Percentiles rank a stretch among this genome's conserved stretches.
phyloP scores from a whole-genome alignment of 30 jellyfish, hydroid and myxozoan species.

The Hydractinia symbiolongicarpus region DNA sequence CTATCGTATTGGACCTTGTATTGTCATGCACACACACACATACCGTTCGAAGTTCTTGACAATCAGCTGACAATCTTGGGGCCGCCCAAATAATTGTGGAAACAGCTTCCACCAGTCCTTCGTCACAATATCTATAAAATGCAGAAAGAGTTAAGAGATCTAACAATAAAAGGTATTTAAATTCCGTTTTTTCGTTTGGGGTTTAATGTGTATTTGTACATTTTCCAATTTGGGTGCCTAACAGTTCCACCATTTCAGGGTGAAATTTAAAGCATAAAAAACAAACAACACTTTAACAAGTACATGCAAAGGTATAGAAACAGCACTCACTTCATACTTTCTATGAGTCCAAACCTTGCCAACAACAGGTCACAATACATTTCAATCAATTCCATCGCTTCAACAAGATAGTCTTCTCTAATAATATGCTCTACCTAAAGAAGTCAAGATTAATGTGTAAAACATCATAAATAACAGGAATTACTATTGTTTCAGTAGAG shows the following conservation, averaged over 20 bases:
- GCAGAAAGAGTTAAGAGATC: background rate
- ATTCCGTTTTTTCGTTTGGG: too few relatives aligned
- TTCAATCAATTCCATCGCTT: constrained; percentile 87
- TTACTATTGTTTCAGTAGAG: too few relatives aligned
- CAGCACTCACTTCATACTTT: constrained; percentile 72
- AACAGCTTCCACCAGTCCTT: constrained; percentile 82
- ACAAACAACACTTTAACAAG: too few relatives aligned
- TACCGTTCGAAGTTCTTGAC: constrained; percentile 73
- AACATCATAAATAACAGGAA: too few relatives aligned
- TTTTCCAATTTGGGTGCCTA: too few relatives aligned
- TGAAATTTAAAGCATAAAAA: too few relatives aligned
- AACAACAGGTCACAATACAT: constrained; percentile 85
- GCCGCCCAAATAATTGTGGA: constrained; percentile 92
- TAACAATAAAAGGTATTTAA: background rate
- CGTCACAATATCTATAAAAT: constrained; percentile 74
- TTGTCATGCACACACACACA: background rate
- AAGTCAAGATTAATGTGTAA: background rate
- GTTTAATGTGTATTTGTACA: too few relatives aligned
- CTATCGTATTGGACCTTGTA: too few relatives aligned
- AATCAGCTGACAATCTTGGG: constrained; percentile 76
- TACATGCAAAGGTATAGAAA: too few relatives aligned
- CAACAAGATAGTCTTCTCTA: constrained; percentile 92
- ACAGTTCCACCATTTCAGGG: too few relatives aligned
- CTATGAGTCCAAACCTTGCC: constrained; percentile 92
- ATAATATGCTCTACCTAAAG: constrained; percentile 87